Evolutionary conservation across 2,888 invertebrate species (phyloP), one percentile per base, ranked within the genome.

Genomic region (Drosophila paucipuncta): DNA sequence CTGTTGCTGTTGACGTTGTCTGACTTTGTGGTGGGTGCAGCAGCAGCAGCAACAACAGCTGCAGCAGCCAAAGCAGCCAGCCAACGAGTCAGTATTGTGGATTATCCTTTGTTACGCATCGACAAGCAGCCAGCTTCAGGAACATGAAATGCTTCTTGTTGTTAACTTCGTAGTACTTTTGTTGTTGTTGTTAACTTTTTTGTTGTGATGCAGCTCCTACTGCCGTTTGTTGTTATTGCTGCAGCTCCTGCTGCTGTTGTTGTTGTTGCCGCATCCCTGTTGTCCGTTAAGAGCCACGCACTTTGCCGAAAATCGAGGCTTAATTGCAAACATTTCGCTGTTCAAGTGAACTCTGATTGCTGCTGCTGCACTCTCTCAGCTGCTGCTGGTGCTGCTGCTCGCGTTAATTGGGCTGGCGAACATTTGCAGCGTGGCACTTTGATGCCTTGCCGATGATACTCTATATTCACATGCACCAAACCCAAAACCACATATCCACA

Each of bases 71-170:
- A 58, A 64, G 53, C 60, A 63, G 53, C 28, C 65, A 61, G 69
- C 30, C 30, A 73, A 65, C 63, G 73, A 68, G 73, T 76, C 76
- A 67, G 78, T 58, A 59, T 78, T 83, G 71, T 88, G 85, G 85
- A 85, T 85, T 88, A 85, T 85, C 85, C 85, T 85, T 85, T 85
- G 85, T 85, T 85, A 86, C 82, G 73, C 82, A 85, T 85, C 85
- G 86, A 88, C 85, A 88, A 88, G 86, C 85, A 78, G 67, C 71
- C 55, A 66, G 61, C 62, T 57, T 13, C 53, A 64, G 69, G 72
- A 88, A 85, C 85, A 85, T 88, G 76, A 71, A 69, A 49, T 55
- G 61, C 64, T 73, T 70, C 63, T 66, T 59, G 54, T 73, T 68
- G 62, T 52, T 54, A 55, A 67, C 57, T 61, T 57, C 66, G 72